A percentile compares a stretch with the other conserved stretches of the same genome.
These are phyloP conservation scores for Taxidea taxus DNA, from an alignment of 2,113 vertebrate genomes.

Conservation along the genomic window DNA sequence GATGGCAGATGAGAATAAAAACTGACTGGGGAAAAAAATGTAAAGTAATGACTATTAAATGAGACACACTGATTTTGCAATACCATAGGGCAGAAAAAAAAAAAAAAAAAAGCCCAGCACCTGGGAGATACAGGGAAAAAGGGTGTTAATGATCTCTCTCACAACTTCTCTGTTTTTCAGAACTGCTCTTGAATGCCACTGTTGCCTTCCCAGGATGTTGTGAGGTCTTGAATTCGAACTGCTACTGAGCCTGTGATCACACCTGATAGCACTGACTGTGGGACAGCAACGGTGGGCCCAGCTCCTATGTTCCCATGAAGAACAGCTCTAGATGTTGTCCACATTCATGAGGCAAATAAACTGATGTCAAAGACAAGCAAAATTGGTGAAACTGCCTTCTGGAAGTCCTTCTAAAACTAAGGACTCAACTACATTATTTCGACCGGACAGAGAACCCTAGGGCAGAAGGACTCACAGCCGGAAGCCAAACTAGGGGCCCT, in stretches of 20 bases:
- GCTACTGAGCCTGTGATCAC: neutral
- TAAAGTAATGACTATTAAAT: neutral
- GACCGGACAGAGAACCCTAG: neutral
- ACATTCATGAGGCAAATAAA: neutral
- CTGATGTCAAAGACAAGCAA: neutral
- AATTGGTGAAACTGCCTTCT: neutral
- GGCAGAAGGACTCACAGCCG: neutral
- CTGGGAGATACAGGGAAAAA: neutral
- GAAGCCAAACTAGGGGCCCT: neutral
- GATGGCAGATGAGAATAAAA: slow-evolving; percentile 4
- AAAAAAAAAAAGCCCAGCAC: neutral
- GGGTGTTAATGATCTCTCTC: neutral
- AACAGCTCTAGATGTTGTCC: neutral
- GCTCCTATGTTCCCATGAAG: neutral
- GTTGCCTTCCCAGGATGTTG: neutral
- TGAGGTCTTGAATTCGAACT: neutral
- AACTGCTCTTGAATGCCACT: neutral
- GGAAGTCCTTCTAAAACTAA: neutral
- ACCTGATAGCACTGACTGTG: neutral
- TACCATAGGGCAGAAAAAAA: neutral
- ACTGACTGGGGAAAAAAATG: neutral
- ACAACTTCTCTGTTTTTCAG: neutral
- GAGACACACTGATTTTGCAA: neutral
- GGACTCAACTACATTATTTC: neutral
- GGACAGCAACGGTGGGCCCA: neutral